Conservation (phyloP, 2,113 vertebrate species). For the Calonectris borealis region DNA sequence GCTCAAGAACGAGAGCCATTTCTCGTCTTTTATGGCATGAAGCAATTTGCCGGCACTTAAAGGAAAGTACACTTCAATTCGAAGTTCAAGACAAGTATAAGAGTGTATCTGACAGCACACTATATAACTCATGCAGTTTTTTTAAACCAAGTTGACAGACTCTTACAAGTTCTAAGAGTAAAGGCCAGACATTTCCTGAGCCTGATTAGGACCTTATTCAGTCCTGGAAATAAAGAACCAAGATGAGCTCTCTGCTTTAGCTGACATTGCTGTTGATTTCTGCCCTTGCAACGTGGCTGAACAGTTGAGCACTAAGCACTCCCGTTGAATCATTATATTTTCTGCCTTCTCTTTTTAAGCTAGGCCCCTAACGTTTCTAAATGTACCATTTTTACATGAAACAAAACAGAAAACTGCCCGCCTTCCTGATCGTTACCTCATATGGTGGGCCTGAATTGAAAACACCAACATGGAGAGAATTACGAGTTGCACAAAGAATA, state of each 20-base stretch:
- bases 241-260: neutral
- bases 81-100: neutral
- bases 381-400: neutral
- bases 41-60: neutral
- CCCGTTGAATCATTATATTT: neutral
- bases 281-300: neutral
- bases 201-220: neutral
- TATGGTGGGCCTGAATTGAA: constrained; percentile 1
- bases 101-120: neutral
- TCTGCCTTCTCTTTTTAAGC: neutral
- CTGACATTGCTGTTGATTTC: neutral
- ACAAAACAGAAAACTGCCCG: constrained; percentile 33
- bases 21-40: neutral
- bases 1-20: neutral
- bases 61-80: neutral
- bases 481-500: neutral
- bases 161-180: neutral
- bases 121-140: neutral
- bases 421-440: neutral
- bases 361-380: neutral
- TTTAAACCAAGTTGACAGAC: neutral
- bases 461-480: constrained; percentile 28
- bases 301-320: neutral
- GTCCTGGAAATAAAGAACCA: neutral
- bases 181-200: neutral